Base-by-base conservation (phyloP, 2,113 vertebrate genomes). In the Phrynosoma blainvillii region DNA sequence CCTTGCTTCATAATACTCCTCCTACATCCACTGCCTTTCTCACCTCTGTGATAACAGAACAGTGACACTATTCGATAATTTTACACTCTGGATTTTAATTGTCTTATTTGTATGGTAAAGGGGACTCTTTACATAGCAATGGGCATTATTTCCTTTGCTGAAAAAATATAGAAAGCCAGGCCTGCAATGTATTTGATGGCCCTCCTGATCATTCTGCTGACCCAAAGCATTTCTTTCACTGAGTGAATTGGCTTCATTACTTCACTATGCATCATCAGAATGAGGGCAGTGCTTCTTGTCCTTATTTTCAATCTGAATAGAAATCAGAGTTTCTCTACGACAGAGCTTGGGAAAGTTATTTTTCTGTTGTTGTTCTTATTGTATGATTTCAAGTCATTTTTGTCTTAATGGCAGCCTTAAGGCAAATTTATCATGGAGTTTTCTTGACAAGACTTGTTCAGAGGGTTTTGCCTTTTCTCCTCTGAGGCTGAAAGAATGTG, bases 21-120 rank as follows among this genome's bases (percentile, higher is more conserved):
- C 76, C 25, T 62, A 71, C 3, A 8, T 86, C 88, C 2, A 73
- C 71, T 87, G 56, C 89, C 54, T 52, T 70, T 83, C n/a, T 40
- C 40, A 30, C 40, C 42, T 76, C 74, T 76, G 18, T 23, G 18
- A 40, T 76, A 76, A 6, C 5, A 21, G 23, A 77, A 11, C 16
- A 77, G 13, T 21, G 74, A 14, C 42, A 36, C 74, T 42, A 14
- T 18, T 75, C 42, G n/a, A 13, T 73, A 73, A 62, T 62, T 62
- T 62, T 62, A 62, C 4, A 73, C 32, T 36, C 16, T 40, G 32
- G 32, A 40, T 18, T 47, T 36, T 36, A 75, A 75, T 20, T 12
- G 73, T 40, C 73, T 36, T 6, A 66, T 20, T 20, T 18, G 20
- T 18, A 23, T 66, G 65, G 65, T 66, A 21, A 21, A 66, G 18